A percentile compares a stretch with the other conserved stretches of the same genome.
Evolutionary conservation across 1,140 invertebrate species (phyloP).

Genomic region (Calycopis cecrops): DNA sequence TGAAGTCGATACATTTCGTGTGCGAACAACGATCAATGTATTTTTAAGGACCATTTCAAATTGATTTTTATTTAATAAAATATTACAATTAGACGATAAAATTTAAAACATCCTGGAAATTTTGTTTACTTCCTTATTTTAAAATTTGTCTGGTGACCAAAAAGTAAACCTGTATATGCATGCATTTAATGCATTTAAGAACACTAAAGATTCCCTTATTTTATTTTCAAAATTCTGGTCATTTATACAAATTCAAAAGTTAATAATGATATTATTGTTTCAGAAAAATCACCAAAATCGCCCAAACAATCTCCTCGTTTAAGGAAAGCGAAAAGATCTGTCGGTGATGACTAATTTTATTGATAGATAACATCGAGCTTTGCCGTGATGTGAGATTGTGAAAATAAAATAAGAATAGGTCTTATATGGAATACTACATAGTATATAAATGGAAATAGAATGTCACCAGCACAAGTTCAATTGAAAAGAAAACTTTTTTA

Average conservation of each 20-base stretch:
- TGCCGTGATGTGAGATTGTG: slow-evolving; percentile 24
- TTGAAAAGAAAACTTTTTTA: slow-evolving; percentile 1
- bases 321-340: slow-evolving; percentile 82
- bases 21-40: no score
- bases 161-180: no score
- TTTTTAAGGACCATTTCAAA: no score
- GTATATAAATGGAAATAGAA: slow-evolving; percentile 4
- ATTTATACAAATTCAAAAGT: not conserved
- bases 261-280: slow-evolving; percentile 36
- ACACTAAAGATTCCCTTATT: no score
- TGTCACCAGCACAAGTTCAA: slow-evolving; percentile 9
- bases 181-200: no score
- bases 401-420: slow-evolving; percentile 52
- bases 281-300: slow-evolving; percentile 79
- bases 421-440: slow-evolving; percentile 8
- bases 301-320: slow-evolving; percentile 81
- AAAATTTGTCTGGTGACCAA: no score
- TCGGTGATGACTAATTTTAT: slow-evolving; percentile 76
- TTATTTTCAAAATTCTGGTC: no score
- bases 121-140: no score
- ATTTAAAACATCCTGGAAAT: no score
- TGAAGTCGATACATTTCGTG: no score
- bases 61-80: no score
- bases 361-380: slow-evolving; percentile 2
- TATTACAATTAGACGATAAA: no score